A percentile compares a stretch with the other conserved stretches of the same genome.
These are phyloP conservation scores for Bombus waltoni DNA, from an alignment of 1,140 invertebrate species.

Conservation along the genomic window DNA sequence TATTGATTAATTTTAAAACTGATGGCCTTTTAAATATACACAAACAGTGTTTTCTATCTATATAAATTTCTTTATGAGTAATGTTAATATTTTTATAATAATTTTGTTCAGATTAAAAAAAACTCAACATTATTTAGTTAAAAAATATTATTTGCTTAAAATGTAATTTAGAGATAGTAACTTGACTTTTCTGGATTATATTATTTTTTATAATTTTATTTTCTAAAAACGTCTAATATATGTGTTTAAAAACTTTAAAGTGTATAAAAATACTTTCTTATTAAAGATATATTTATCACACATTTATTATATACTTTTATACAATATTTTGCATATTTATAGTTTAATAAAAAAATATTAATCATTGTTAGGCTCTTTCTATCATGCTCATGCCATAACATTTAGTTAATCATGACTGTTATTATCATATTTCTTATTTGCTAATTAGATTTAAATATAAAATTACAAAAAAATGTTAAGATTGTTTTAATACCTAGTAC, in stretches of 20 bases:
- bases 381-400: background rate
- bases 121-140: background rate
- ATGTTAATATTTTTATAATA: background rate
- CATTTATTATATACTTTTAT: slow-evolving; percentile 3
- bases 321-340: slow-evolving; percentile 21
- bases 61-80: background rate
- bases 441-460: background rate
- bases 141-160: background rate
- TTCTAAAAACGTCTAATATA: slow-evolving; percentile 33
- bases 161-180: background rate
- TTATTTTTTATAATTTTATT: slow-evolving; percentile 13
- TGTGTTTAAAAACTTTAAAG: background rate
- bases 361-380: background rate
- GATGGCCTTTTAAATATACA: background rate
- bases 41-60: background rate
- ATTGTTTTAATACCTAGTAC: background rate
- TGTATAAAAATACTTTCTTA: slow-evolving; percentile 7
- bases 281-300: slow-evolving; percentile 13
- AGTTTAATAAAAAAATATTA: slow-evolving; percentile 4
- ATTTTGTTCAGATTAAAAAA: background rate
- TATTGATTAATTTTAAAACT: background rate
- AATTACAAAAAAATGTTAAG: background rate
- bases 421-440: background rate
- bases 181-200: background rate
- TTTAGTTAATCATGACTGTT: slow-evolving; percentile 7